Evolutionary conservation across 1,140 invertebrate genomes (phyloP).

Genomic region (Gonatopus flavifemur): DNA sequence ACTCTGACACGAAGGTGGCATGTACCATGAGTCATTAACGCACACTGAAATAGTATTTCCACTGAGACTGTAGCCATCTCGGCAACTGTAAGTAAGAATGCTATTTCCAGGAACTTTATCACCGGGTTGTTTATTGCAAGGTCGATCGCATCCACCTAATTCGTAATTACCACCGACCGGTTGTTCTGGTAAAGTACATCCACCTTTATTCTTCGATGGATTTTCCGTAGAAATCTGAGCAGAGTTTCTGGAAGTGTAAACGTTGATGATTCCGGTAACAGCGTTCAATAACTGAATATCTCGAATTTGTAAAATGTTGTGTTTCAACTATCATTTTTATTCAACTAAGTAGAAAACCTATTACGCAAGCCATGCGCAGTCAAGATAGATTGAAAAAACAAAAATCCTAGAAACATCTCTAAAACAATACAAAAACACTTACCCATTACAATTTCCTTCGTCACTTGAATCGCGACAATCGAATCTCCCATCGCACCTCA

Average conservation of each 20-base stretch:
- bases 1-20: constrained; percentile 28
- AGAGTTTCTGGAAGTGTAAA: too few relatives aligned
- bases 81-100: constrained; percentile 32
- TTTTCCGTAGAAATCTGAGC: too few relatives aligned
- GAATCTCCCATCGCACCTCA: constrained; percentile 17
- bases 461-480: constrained; percentile 26
- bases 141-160: constrained; percentile 24
- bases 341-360: too few relatives aligned
- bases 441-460: constrained; percentile 5
- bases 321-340: too few relatives aligned
- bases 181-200: constrained; percentile 29
- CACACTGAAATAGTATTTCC: constrained; percentile 31
- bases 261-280: too few relatives aligned
- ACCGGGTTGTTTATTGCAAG: constrained; percentile 21
- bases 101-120: constrained; percentile 28
- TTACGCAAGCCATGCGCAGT: too few relatives aligned
- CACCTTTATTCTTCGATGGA: constrained; percentile 6
- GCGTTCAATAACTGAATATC: too few relatives aligned
- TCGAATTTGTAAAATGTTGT: too few relatives aligned
- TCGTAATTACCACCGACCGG: constrained; percentile 29
- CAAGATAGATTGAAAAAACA: too few relatives aligned
- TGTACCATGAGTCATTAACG: constrained; percentile 23
- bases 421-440: too few relatives aligned
- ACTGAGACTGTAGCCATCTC: constrained; percentile 25
- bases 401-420: too few relatives aligned